Evolutionary conservation across 2,888 invertebrate genomes (phyloP), one percentile per base, ranked within the genome.

Genomic region (Drosophila austrosaltans): DNA sequence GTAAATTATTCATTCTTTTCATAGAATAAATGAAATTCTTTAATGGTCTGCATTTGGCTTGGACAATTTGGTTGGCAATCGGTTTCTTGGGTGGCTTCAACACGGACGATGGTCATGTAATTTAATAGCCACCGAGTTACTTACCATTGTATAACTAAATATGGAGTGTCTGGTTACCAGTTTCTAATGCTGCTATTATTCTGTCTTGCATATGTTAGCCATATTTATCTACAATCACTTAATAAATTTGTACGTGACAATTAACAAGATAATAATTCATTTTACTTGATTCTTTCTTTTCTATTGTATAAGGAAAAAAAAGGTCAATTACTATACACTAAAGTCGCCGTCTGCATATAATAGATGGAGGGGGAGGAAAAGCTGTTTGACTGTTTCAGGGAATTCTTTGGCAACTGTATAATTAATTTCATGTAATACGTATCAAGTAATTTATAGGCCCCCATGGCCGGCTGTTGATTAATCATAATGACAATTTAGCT

Each of bases 211-310:
- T 68, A 66, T 62, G 59, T 40, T 6, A 32, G 63, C 22, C 58
- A 54, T 66, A 63, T 72, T 87, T 83, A 81, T 86, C 81, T 74
- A 71, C 74, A 75, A 76, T 76, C 79, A 79, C 76, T 75, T 82
- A 72, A 82, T 87, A 81, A 78, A 69, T 72, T 72, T 78, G 66
- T 70, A 84, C 78, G 82, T 72, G 88, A 82, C 86, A 83, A 87
- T 84, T 77, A 79, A 84, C 82, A 78, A 82, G 79, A 78, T 73
- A 68, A 85, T 87, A 85, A 76, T 71, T 79, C 74, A 85, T 78
- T 72, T 71, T 69, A 57, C 63, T 44, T 77, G 68, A 65, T 59
- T 64, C 63, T 48, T 32, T 64, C 42, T 54, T 42, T 25, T 53
- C 74, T 64, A 40, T 28, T 67, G 61, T 64, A 63, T 16, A 16